Evolutionary conservation across 2,888 invertebrate species (phyloP).

Genomic region (Lypha dubia): DNA sequence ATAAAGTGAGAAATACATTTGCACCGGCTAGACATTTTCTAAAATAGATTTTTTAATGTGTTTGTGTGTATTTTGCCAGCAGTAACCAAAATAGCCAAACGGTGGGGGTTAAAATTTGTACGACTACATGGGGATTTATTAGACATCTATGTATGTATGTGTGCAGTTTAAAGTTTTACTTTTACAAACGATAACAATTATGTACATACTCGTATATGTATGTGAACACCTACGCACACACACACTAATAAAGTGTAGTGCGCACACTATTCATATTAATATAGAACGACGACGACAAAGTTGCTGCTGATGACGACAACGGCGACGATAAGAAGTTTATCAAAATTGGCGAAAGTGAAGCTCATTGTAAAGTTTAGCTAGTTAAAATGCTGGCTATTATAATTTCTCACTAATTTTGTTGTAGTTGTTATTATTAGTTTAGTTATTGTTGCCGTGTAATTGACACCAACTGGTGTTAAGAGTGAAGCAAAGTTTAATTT

Average conservation of each 20-base stretch:
- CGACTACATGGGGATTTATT: slow-evolving; percentile 15
- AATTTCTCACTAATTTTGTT: slow-evolving; percentile 6
- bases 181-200: slow-evolving; percentile 13
- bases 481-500: too few relatives aligned
- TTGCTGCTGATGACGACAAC: slow-evolving; percentile 31
- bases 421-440: background rate
- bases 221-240: background rate
- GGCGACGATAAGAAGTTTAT: slow-evolving; percentile 56
- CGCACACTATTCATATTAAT: background rate
- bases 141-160: slow-evolving; percentile 42
- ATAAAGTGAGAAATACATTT: background rate
- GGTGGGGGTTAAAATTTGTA: slow-evolving; percentile 34
- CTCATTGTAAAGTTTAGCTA: slow-evolving; percentile 65
- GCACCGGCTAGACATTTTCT: slow-evolving; percentile 57
- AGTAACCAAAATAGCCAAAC: slow-evolving; percentile 64
- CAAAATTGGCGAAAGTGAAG: slow-evolving; percentile 70
- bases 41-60: slow-evolving; percentile 19
- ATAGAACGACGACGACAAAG: slow-evolving; percentile 4
- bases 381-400: slow-evolving; percentile 56
- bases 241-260: too few relatives aligned
- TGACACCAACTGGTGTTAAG: slow-evolving; percentile 13
- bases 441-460: slow-evolving; percentile 26
- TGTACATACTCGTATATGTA: background rate
- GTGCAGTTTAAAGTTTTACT: slow-evolving; percentile 59
- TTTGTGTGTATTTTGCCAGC: slow-evolving; percentile 54